Base-by-base conservation (phyloP, 2,113 vertebrate species). In the Gymnobelideus leadbeateri region DNA sequence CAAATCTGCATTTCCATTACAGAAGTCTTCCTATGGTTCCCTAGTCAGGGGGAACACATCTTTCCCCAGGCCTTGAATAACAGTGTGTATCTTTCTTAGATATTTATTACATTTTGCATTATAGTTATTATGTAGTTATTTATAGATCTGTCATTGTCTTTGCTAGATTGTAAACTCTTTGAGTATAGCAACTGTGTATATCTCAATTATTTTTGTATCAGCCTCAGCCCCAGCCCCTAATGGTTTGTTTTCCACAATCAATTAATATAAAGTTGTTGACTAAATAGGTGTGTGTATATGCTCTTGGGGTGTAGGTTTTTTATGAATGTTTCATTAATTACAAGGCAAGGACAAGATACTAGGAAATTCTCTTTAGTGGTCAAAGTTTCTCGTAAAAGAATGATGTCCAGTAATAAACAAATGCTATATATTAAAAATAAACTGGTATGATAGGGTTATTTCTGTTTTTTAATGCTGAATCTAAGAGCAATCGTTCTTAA, bases 301-400 rank as follows among this genome's bases (percentile, higher is more conserved):
- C 7, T 43, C 68, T 84, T 84, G 68, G 91, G 26, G 0, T 43
- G 3, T 90, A 7, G 9, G 0, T 61, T 96, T 94, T 93, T 98
- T 89, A 84, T 51, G 89, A 93, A 51, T 90, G 50, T 1, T 90
- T 91, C 19, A 10, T 95, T 11, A 89, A 90, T 95, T 49, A 43
- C 43, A 93, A 96, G 92, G 68, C 53, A 93, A 37, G 68, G 37
- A 84, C 16, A 84, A 84, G 19, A 23, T 23, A 84, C 68, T 61
- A 12, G 55, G 90, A 95, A 92, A 19, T 95, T 91, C 26, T 37
- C 55, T 92, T 93, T 52, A 43, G 31, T 93, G 68, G 37, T 91
- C n/a, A 77, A 93, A 95, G 31, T 92, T n/a, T 96, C 47, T 90
- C 52, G 37, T 91, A 89, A 95, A 89, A 95, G 53, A 95, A 54